Evolutionary conservation across 2,113 vertebrate genomes (phyloP), one percentile per base, ranked within the genome.

Genomic region (Tylochromis polylepis): DNA sequence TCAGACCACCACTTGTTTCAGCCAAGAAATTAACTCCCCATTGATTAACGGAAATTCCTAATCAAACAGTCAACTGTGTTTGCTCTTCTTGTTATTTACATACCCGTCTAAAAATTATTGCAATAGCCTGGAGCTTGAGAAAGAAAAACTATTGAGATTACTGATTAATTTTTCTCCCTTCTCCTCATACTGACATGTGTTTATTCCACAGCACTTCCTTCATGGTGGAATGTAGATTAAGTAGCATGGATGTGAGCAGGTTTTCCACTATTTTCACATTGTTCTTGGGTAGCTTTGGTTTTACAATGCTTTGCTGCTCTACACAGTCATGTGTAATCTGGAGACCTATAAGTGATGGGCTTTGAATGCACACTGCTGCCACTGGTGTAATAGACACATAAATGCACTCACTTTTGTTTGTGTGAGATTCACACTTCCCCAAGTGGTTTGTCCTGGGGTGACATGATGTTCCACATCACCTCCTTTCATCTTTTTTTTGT

Each of bases 11-110:
- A 67, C 81, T 92, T 82, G 79, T 91, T 90, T 87, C 65, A 78
- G 79, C 84, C 67, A 88, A 92, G 84, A 92, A 91, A 94, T 89
- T 22, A 92, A 34, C 87, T 85, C 89, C 84, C 86, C 92, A 83
- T 91, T 91, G 92, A 87, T 91, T 91, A 80, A 46, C 46, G 58
- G 83, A 92, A 91, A 88, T 84, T 84, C 85, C 51, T 84, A 81
- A 92, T 92, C 84, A 90, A 88, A 79, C 10, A 29, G 38, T 77
- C 75, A 22, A 80, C 79, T 49, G 38, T 86, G 82, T 88, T 86
- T 87, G 85, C 58, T 87, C 18, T 84, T 46, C 59, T 65, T 85
- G 46, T 85, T 86, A 60, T 90, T 88, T 84, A 60, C 67, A 84
- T 86, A 70, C 81, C 14, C 38, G 6, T 34, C 18, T 77, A 34